A percentile compares a stretch with the other conserved stretches of the same genome.
Conservation (phyloP, 2,888 invertebrate species). For the Ecliptopera silaceata region DNA sequence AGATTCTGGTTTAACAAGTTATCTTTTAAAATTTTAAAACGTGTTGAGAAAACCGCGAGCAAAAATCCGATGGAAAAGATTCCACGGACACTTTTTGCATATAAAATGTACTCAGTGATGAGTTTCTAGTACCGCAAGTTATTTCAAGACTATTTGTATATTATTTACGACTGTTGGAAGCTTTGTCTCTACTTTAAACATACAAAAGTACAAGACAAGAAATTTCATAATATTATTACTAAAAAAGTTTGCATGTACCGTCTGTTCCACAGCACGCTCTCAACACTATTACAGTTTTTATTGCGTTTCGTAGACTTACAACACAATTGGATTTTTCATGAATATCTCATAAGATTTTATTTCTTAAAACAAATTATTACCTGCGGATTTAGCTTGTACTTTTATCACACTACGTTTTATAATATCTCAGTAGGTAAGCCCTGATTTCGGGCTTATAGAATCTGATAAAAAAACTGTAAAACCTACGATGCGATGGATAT, state of each 20-base stretch:
- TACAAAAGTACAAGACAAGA: not conserved
- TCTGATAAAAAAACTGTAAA: too few relatives aligned
- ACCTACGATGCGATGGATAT: too few relatives aligned
- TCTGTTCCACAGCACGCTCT: too few relatives aligned
- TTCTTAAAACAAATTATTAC: too few relatives aligned
- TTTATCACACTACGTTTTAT: too few relatives aligned
- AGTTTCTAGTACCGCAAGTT: slow-evolving; percentile 10
- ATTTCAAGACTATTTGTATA: not conserved
- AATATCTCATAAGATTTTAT: too few relatives aligned
- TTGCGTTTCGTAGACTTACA: too few relatives aligned
- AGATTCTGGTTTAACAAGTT: not conserved
- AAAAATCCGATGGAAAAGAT: not conserved
- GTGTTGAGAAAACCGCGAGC: slow-evolving; percentile 7
- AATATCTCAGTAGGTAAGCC: too few relatives aligned
- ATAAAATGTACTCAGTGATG: slow-evolving; percentile 11
- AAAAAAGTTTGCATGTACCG: not conserved
- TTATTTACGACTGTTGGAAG: slow-evolving; percentile 7
- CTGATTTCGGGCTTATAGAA: too few relatives aligned
- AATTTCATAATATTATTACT: not conserved
- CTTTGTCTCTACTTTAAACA: not conserved
- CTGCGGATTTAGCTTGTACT: too few relatives aligned
- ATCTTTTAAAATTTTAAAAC: not conserved
- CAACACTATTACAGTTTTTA: too few relatives aligned
- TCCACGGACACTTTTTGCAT: slow-evolving; percentile 12
- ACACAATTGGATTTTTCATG: too few relatives aligned